Evolutionary conservation across 2,888 invertebrate species (phyloP), one percentile per base, ranked within the genome.

Genomic region (Thyatira batis): DNA sequence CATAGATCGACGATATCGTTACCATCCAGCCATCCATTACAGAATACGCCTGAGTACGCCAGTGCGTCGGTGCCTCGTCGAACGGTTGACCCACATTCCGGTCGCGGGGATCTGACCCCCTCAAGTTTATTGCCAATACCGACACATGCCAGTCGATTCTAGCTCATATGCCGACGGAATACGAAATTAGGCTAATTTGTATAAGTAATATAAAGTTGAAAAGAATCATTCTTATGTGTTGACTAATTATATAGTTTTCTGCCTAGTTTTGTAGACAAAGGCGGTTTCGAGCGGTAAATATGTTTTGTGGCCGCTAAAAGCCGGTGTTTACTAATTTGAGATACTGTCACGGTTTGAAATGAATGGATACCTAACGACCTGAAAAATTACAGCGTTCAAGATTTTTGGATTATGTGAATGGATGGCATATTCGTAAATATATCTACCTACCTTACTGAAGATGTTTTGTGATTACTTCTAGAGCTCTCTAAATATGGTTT

Each of bases 71-170:
- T 53, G 68, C 71, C 69, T 65, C 69, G 59, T 57, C 64, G 66
- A 86, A 82, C 85, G 85, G 84, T 81, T 81, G 88, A 76, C 89
- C 87, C 65, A 89, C 84, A 87, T 87, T 80, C 84, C 84, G 80
- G 73, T 76, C 79, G 80, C 69, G 74, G 67, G 79, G 76, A 75
- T 78, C 67, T 80, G 84, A 85, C 87, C 87, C 79, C 85, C 67
- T 75, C 78, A 82, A 85, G 81, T 84, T 85, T 82, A 87, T 75
- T 83, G 85, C 83, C 84, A 83, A 85, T 82, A 82, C 65, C 69
- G 67, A 52, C 65, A 57, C 65, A 60, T 63, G 51, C 58, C 57
- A 61, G 52, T 33, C 65, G 10, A 61, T 60, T 52, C 39, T 28
- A 52, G 54, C 57, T 49, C 51, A 49, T 61, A 63, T 51, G 1